Percentiles rank a stretch among this genome's conserved stretches.
These are phyloP conservation scores for Hartigia nigra DNA, from an alignment of 2,888 invertebrate species.

Conservation along the genomic window DNA sequence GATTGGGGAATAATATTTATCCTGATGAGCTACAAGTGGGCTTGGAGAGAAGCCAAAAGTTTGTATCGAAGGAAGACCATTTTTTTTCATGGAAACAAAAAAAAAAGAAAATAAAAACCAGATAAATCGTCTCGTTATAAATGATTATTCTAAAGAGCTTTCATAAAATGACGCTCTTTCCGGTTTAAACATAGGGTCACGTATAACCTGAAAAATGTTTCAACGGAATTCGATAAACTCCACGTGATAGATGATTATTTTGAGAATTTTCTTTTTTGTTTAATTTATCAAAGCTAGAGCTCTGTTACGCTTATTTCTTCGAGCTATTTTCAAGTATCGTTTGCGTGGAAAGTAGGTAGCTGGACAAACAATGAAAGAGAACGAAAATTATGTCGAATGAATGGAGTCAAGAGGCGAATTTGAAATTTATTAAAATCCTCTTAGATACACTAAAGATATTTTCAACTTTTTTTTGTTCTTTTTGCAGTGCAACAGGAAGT, in stretches of 20 bases:
- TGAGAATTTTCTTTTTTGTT: neutral
- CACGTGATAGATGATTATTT: neutral
- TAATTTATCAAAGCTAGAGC: neutral
- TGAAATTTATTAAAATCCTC: neutral
- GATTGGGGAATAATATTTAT: conserved; percentile 47
- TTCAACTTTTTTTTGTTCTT: neutral
- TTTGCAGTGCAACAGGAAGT: too few relatives aligned
- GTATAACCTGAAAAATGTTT: neutral
- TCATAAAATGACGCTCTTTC: neutral
- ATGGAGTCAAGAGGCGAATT: neutral
- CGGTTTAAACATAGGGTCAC: neutral
- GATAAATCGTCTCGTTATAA: neutral
- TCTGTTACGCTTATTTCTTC: neutral
- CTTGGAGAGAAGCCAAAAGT: conserved; percentile 32
- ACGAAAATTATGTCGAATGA: neutral
- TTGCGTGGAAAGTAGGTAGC: neutral
- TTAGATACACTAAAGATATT: neutral
- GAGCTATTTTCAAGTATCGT: conserved; percentile 2
- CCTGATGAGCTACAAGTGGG: conserved; percentile 36
- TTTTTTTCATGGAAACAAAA: neutral
- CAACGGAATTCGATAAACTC: neutral
- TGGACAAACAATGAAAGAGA: neutral
- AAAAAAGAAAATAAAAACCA: neutral
- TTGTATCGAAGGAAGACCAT: neutral
- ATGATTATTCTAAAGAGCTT: neutral